Evolutionary conservation across 2,797 vertebrate genomes (phyloP).

Genomic region (Intellagama lesueurii): DNA sequence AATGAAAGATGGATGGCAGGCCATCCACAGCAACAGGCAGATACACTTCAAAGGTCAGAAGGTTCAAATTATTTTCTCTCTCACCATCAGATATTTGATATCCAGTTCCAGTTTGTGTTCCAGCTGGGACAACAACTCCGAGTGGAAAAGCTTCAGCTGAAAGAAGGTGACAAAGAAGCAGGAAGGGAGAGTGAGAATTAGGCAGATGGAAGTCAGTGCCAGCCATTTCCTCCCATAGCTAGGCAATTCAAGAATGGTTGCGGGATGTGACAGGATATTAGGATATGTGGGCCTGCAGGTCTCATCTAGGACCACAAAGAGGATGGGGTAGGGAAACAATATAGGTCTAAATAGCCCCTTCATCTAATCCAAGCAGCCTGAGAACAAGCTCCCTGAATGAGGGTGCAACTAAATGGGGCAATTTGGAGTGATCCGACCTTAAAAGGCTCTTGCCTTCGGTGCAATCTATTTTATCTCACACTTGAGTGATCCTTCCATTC

Average conservation of each 20-base stretch:
- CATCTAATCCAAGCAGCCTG: neutral
- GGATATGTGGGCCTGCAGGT: neutral
- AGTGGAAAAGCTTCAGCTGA: constrained; percentile 92
- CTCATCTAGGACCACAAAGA: neutral
- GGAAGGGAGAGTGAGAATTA: neutral
- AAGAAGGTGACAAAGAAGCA: neutral
- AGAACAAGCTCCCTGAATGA: neutral
- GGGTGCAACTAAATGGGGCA: too few relatives aligned
- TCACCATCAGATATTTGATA: constrained; percentile 74
- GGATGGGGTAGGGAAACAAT: neutral
- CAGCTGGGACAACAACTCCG: constrained; percentile 89
- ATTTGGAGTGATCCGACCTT: too few relatives aligned
- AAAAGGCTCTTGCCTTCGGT: too few relatives aligned
- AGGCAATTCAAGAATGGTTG: neutral
- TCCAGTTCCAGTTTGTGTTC: constrained; percentile 95
- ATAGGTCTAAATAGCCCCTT: neutral
- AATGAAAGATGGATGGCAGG: neutral
- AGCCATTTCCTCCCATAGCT: neutral
- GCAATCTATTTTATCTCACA: too few relatives aligned
- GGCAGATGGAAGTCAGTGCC: neutral
- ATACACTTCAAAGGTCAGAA: neutral
- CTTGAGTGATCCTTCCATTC: too few relatives aligned
- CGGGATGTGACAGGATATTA: neutral
- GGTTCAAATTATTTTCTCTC: neutral
- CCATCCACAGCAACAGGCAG: neutral